These are phyloP conservation scores for Troides helena DNA, from an alignment of 2,888 invertebrate genomes.

Conservation along the genomic window DNA sequence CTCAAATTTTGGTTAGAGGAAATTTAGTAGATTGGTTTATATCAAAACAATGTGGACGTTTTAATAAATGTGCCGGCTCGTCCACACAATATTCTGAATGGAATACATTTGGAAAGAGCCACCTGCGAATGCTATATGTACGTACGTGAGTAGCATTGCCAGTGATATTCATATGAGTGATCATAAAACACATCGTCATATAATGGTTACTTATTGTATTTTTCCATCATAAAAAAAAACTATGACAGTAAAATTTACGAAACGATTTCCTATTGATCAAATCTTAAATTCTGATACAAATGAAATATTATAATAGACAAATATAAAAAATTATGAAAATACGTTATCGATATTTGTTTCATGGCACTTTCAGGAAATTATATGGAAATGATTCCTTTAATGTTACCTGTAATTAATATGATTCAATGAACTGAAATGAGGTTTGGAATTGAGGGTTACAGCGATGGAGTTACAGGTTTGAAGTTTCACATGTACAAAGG, in stretches of 20 bases:
- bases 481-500: too few relatives aligned
- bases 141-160: slow-evolving; percentile 7
- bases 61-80: neutral
- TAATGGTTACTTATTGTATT: neutral
- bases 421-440: too few relatives aligned
- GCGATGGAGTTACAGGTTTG: too few relatives aligned
- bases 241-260: neutral
- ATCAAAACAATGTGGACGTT: neutral
- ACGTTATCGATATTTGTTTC: too few relatives aligned
- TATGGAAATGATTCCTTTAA: too few relatives aligned
- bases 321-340: neutral
- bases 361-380: too few relatives aligned
- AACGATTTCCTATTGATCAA: too few relatives aligned
- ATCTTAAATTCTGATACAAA: neutral
- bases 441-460: too few relatives aligned
- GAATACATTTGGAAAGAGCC: neutral
- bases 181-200: neutral
- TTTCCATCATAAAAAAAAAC: neutral
- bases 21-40: too few relatives aligned
- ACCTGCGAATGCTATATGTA: slow-evolving; percentile 13
- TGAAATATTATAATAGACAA: neutral
- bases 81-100: neutral
- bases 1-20: too few relatives aligned
- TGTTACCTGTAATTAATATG: too few relatives aligned
- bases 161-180: neutral